Evolutionary conservation across 2,113 vertebrate species (phyloP), one percentile per base, ranked within the genome.

Genomic region (Pipra filicauda): DNA sequence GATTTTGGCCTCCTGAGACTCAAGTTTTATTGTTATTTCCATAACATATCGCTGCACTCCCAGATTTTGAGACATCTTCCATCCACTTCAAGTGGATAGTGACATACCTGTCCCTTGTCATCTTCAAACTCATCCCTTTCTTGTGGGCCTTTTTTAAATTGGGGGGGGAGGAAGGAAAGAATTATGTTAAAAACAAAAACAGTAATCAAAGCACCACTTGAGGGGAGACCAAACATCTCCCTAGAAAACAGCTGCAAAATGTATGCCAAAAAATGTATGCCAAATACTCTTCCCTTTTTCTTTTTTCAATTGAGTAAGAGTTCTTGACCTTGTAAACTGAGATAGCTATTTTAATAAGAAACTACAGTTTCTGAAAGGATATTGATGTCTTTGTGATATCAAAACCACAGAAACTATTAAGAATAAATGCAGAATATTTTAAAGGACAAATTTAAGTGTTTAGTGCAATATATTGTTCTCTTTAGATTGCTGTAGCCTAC

Each of bases 161-260:
- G 31, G 5, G 51, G 21, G 46, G 21, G 46, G 4, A 1, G 15
- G 5, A 1, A 41, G 49, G 15, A 31, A 72, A 30, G 12, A 33
- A 7, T 21, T 76, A 28, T 31, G 35, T 72, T 94, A 83, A 94
- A 96, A 82, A 82, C 55, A 96, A 96, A 92, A 88, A 61, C 17
- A 96, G 83, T 59, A 97, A 88, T 93, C 87, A 96, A 72, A 95
- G 39, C 24, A 91, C 20, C 41, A 52, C 15, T 30, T 54, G 43
- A 0, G 1, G 49, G 70, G 70, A 84, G 35, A 93, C 69, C 44
- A 58, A 81, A 89, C 28, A 77, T 64, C 78, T 82, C 77, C 91
- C 82, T 51, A 88, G 77, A 59, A 97, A 97, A 95, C 15, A 85
- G 88, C 46, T 95, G 84, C 90, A 97, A 97, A 97, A 89, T 85